Conservation (phyloP, 2,888 invertebrate species). For the Athalia cordata region DNA sequence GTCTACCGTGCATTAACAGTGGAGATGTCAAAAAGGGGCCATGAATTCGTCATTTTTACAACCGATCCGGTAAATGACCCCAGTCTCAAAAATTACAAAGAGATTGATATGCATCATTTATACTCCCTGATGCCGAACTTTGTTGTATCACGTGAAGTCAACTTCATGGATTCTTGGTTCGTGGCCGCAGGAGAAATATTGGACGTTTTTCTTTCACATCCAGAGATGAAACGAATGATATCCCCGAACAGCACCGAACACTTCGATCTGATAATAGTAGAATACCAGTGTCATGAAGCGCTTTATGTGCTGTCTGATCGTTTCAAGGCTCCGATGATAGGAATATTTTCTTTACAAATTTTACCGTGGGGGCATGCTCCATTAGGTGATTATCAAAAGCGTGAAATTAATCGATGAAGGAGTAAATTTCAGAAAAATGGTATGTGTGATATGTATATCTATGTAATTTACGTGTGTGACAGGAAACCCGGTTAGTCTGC, state of each 20-base stretch:
- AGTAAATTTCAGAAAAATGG: background rate
- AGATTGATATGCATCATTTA: conserved; percentile 48
- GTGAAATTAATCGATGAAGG: background rate
- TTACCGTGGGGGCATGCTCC: background rate
- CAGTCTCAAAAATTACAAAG: conserved; percentile 52
- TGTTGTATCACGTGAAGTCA: background rate
- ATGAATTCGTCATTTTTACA: conserved; percentile 57
- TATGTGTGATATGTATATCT: no score
- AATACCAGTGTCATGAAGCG: background rate
- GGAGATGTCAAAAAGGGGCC: conserved; percentile 55
- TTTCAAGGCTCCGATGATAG: conserved; percentile 25
- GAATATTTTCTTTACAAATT: conserved; percentile 3
- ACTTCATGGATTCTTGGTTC: background rate
- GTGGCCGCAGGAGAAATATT: background rate
- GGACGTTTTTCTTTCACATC: conserved; percentile 9
- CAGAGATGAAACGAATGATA: conserved; percentile 28
- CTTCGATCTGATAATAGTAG: conserved; percentile 31
- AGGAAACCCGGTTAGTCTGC: conserved; percentile 13
- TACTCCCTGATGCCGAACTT: conserved; percentile 6
- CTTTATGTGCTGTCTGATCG: background rate
- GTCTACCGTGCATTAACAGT: conserved; percentile 54
- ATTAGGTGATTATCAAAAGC: conserved; percentile 20
- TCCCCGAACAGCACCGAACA: conserved; percentile 6
- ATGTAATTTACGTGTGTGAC: background rate
- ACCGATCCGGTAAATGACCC: conserved; percentile 54